These are phyloP conservation scores for Psittacula derbiana DNA, from an alignment of 2,797 vertebrate species.

Conservation along the genomic window DNA sequence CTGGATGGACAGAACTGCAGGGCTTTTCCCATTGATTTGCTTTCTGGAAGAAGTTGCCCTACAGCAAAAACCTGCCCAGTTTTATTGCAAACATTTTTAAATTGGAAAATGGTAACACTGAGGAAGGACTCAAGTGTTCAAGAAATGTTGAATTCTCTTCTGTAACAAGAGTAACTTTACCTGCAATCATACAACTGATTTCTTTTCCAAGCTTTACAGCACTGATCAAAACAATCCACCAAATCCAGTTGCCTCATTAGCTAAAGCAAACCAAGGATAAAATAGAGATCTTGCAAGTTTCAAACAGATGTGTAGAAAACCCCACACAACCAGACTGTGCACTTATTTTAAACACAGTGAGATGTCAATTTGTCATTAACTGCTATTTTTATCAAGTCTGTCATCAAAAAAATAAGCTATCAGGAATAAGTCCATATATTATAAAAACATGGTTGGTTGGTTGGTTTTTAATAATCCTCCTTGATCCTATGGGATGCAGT, in stretches of 20 bases:
- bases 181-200: neutral
- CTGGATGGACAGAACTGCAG: neutral
- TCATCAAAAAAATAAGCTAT: neutral
- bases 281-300: neutral
- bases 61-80: neutral
- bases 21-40: neutral
- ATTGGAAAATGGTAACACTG: neutral
- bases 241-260: neutral
- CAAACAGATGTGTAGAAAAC: neutral
- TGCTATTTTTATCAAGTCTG: neutral
- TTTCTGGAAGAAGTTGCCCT: neutral
- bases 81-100: neutral
- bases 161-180: neutral
- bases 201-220: neutral
- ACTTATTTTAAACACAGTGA: neutral
- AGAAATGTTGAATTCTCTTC: neutral
- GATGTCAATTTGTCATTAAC: neutral
- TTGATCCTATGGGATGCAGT: neutral
- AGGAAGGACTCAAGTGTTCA: neutral
- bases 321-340: neutral
- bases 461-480: neutral
- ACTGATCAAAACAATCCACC: neutral
- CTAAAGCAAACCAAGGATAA: neutral
- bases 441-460: neutral
- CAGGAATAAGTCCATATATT: neutral